Evolutionary conservation across 2,888 invertebrate species (phyloP).

Genomic region (Brachyopa scutellaris): DNA sequence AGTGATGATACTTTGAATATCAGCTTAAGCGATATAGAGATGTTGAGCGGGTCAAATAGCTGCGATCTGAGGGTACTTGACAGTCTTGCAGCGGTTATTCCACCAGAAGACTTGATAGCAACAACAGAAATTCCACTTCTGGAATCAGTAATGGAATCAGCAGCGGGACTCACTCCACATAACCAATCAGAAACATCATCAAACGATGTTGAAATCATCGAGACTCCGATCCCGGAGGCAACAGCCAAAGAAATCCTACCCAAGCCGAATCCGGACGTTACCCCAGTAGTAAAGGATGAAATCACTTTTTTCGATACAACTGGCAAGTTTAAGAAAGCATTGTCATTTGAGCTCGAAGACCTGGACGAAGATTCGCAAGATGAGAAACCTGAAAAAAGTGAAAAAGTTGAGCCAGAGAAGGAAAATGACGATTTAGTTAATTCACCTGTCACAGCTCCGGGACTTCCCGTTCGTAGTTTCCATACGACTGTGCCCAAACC

Average conservation of each 20-base stretch:
- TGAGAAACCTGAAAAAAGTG: slow-evolving; percentile 11
- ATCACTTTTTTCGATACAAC: slow-evolving; percentile 37
- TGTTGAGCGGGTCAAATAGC: slow-evolving; percentile 51
- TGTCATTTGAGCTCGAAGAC: slow-evolving; percentile 32
- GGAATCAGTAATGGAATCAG: not conserved
- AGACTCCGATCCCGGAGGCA: not conserved
- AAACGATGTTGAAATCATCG: not conserved
- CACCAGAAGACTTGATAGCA: slow-evolving; percentile 25
- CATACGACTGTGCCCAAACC: slow-evolving; percentile 43
- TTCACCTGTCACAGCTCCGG: not conserved
- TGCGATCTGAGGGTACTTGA: slow-evolving; percentile 56
- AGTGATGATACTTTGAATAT: slow-evolving; percentile 56
- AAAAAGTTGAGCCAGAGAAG: slow-evolving; percentile 52
- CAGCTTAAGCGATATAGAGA: slow-evolving; percentile 59
- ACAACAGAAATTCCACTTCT: not conserved
- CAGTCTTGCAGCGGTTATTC: slow-evolving; percentile 38
- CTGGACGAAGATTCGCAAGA: slow-evolving; percentile 49
- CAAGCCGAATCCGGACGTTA: slow-evolving; percentile 26
- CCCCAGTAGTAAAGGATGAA: slow-evolving; percentile 22
- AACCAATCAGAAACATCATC: not conserved
- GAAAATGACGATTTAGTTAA: slow-evolving; percentile 39
- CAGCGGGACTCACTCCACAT: not conserved
- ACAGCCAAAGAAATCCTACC: not conserved
- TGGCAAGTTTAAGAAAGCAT: slow-evolving; percentile 15
- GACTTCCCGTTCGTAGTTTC: slow-evolving; percentile 19